Base-by-base conservation (phyloP, 2,797 vertebrate genomes). In the Pelochelys cantorii region DNA sequence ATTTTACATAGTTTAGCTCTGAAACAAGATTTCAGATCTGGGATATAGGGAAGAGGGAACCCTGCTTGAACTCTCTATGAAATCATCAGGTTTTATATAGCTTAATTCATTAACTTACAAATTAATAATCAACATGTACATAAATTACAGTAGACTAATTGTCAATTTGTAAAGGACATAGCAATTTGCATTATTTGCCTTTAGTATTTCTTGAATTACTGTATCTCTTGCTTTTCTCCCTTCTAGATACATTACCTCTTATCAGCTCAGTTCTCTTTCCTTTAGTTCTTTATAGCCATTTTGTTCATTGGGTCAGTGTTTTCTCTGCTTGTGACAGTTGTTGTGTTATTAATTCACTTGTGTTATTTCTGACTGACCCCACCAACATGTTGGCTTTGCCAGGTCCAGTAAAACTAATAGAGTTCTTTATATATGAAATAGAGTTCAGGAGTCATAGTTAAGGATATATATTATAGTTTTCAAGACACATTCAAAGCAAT, bases 331-430 rank as follows among this genome's bases (percentile, higher is more conserved):
- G 53, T 90, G 75, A 93, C 57, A 92, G 37, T 62, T 95, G 92
- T 93, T 54, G 15, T 57, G 78, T 78, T 94, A 37, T 85, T 92
- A 90, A 92, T 95, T 95, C 93, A 87, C 93, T 80, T 92, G 31
- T 91, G 85, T 94, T 94, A 90, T 92, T 96, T 92, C 83, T 96
- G 87, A 93, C 62, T 95, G 92, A 95, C 88, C 89, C 94, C 92
- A 93, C 78, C 92, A 65, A 95, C 93, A 84, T 92, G 84, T 75
- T 94, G 95, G 93, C 94, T 93, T 59, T 95, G 86, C 94, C 92
- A 91, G 84, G 92, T 94, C 62, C 71, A 79, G 78, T 90, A 92
- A 93, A 92, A 88, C 53, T 88, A 90, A 82, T 77, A 92, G 92
- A 94, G 84, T 85, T 92, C 87, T 94, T 95, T 88, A 90, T 95